Conservation (phyloP, 2,888 invertebrate genomes). For the Amphipyra tragopoginis region DNA sequence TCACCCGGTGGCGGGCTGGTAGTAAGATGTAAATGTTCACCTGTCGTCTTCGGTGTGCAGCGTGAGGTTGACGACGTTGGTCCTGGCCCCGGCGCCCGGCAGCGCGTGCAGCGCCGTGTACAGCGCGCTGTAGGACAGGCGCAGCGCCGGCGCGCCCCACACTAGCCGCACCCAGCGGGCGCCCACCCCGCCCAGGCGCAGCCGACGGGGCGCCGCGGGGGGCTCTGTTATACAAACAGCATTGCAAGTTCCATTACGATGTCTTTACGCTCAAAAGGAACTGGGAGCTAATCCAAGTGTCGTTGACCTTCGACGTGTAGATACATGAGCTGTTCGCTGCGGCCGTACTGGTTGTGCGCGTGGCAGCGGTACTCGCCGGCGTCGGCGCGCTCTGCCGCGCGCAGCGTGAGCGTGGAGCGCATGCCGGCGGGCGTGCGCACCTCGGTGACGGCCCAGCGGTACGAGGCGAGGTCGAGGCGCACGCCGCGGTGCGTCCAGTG, state of each 20-base stretch:
- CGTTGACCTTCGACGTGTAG: slow-evolving; percentile 91
- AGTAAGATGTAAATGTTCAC: slow-evolving; percentile 22
- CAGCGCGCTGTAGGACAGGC: slow-evolving; percentile 65
- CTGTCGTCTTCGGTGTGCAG: slow-evolving; percentile 59
- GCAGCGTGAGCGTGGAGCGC: slow-evolving; percentile 91
- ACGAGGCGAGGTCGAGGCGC: slow-evolving; percentile 91
- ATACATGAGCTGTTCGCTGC: slow-evolving; percentile 91
- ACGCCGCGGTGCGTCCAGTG: slow-evolving; percentile 93
- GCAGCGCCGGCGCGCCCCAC: slow-evolving; percentile 79
- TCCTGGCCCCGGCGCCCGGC: slow-evolving; percentile 60
- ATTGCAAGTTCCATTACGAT: no score
- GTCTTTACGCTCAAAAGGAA: no score
- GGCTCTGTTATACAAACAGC: slow-evolving; percentile 84
- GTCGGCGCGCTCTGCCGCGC: slow-evolving; percentile 91
- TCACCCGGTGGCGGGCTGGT: no score
- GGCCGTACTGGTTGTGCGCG: slow-evolving; percentile 92
- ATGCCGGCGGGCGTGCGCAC: slow-evolving; percentile 91
- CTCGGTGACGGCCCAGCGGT: slow-evolving; percentile 91
- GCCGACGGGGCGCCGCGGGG: slow-evolving; percentile 91
- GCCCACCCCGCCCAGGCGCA: slow-evolving; percentile 90
- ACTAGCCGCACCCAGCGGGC: slow-evolving; percentile 90
- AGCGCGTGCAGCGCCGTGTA: slow-evolving; percentile 68
- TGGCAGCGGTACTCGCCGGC: slow-evolving; percentile 93
- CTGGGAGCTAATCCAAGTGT: no score
- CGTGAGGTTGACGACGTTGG: slow-evolving; percentile 68